Evolutionary conservation across 2,113 vertebrate species (phyloP).

Genomic region (Oreochromis spilurus): DNA sequence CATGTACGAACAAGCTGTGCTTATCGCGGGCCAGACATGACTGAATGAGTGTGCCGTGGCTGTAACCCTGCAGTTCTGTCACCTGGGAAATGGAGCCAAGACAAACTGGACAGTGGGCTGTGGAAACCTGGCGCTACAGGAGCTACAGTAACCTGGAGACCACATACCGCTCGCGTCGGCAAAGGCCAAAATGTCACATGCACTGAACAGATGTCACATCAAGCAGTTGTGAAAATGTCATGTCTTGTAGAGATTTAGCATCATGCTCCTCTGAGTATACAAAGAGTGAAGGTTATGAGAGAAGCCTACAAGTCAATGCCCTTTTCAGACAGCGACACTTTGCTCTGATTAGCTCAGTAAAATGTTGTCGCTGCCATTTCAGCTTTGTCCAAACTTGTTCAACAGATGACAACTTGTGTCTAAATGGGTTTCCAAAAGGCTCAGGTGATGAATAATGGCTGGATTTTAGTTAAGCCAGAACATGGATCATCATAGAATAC

Average conservation of each 20-base stretch:
- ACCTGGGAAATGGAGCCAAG: slow-evolving; percentile 37
- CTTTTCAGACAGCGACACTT: slow-evolving; percentile 4
- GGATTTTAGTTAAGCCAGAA: background rate
- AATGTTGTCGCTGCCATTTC: background rate
- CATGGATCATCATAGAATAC: background rate
- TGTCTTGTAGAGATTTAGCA: slow-evolving; percentile 6
- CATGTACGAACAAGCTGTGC: slow-evolving; percentile 33
- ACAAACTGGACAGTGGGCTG: slow-evolving; percentile 22
- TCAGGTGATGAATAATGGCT: background rate
- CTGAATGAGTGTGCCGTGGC: background rate
- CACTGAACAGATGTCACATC: slow-evolving; percentile 27
- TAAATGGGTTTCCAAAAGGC: background rate
- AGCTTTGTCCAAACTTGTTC: background rate
- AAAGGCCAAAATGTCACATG: slow-evolving; percentile 39
- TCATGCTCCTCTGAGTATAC: background rate
- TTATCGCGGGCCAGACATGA: slow-evolving; percentile 44
- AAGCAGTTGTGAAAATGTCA: slow-evolving; percentile 40
- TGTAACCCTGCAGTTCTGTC: slow-evolving; percentile 18
- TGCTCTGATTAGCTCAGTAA: background rate
- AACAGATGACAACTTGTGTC: background rate
- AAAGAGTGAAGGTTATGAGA: slow-evolving; percentile 21
- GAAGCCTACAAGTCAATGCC: slow-evolving; percentile 7
- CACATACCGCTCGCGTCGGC: slow-evolving; percentile 1
- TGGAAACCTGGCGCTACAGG: background rate
- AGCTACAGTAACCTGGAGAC: background rate